phyloP scores from a whole-genome alignment of 1,140 invertebrate species.

The Procambarus virginalis region DNA sequence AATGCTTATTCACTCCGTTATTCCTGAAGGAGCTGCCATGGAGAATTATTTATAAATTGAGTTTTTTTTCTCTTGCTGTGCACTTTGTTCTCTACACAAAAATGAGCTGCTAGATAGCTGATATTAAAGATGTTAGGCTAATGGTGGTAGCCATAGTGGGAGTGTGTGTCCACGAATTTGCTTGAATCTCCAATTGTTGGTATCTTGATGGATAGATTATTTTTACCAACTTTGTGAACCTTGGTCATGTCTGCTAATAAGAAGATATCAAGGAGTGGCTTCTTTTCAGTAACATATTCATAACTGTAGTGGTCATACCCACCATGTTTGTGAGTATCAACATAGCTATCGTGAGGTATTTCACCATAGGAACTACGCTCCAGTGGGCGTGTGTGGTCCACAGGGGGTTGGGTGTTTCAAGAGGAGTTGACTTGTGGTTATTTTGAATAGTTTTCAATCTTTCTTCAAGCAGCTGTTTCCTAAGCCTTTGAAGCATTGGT shows the following conservation, averaged over 20 bases:
- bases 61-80: not conserved
- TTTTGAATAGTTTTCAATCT: not conserved
- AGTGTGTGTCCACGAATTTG: constrained; percentile 44
- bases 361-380: not conserved
- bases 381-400: not conserved
- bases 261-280: constrained; percentile 33
- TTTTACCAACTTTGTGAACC: constrained; percentile 34
- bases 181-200: constrained; percentile 42
- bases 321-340: not conserved
- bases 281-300: not conserved
- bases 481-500: constrained; percentile 9
- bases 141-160: not conserved
- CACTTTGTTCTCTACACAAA: not conserved
- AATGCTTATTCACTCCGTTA: no score
- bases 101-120: not conserved
- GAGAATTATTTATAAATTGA: not conserved
- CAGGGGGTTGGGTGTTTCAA: not conserved
- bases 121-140: not conserved
- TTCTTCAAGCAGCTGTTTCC: not conserved
- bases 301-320: not conserved
- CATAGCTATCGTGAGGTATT: not conserved
- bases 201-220: constrained; percentile 37
- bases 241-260: constrained; percentile 47
- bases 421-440: not conserved
- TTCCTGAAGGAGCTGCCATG: not conserved